Base-by-base conservation (phyloP, 2,888 invertebrate genomes). In the Drosophila parthenogenetica region DNA sequence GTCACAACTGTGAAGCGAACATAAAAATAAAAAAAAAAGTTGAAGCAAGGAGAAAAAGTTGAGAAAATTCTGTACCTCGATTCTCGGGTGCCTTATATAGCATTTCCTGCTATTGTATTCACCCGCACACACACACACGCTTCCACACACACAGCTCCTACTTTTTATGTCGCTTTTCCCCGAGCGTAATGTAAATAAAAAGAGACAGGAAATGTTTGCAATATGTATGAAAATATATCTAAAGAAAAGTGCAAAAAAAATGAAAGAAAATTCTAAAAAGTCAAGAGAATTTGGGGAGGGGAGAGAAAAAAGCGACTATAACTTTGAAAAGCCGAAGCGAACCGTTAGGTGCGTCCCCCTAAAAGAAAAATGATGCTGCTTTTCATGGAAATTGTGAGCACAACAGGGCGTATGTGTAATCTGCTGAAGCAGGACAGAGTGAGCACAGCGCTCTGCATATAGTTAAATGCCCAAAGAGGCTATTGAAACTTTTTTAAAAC, bases 181-280 rank as follows among this genome's bases (percentile, higher is more conserved):
- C 76, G 70, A 62, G 68, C 67, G 77, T 73, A 81, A 78, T 89
- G 79, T 89, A 85, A 89, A 89, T 83, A 81, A 87, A 89, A 85
- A 77, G 90, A 85, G 89, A 89, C 90, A 88, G 90, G 75, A 89
- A 90, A 85, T 81, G 76, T 71, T 83, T 68, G 75, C 69, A 57
- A 86, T 77, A 80, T 70, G 81, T 80, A 83, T 68, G 57, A 73
- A 69, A 54, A 68, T 70, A 68, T 70, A 63, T 32, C 43, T 50
- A 68, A 51, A 59, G 39, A 60, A 61, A 57, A 58, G 29, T 51
- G 32, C 43, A 61, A 59, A 43, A 60, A 48, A 58, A 81, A 72
- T 22, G 39, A 58, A 62, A 68, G 45, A 55, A 85, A 73, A 32
- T 42, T 32, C 19, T 10, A 48, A 58, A 59, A 29, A 48, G 13